Conservation (phyloP, 2,797 vertebrate genomes). For the Phaenicophaeus curvirostris region DNA sequence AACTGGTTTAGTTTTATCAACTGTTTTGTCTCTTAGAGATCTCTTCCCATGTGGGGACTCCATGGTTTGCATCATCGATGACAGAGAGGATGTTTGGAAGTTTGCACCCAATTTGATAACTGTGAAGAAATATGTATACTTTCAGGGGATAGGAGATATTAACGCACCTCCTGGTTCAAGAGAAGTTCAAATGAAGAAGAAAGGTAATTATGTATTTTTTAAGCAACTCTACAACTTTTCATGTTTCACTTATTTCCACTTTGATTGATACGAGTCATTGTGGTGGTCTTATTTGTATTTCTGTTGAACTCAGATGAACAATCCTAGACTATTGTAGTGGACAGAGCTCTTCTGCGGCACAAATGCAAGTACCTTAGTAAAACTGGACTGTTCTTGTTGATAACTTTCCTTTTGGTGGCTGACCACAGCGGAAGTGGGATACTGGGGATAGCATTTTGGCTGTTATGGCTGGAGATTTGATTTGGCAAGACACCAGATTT, state of each 20-base stretch:
- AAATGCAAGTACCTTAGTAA: not conserved
- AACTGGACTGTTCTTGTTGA: not conserved
- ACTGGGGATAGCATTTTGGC: not conserved
- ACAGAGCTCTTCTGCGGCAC: not conserved
- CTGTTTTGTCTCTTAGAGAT: constrained; percentile 80
- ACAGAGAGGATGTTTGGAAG: constrained; percentile 98
- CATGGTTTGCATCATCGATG: constrained; percentile 99
- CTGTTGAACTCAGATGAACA: not conserved
- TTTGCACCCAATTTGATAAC: constrained; percentile 98
- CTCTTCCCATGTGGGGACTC: constrained; percentile 97
- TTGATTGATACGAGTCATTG: not conserved
- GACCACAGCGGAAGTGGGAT: not conserved
- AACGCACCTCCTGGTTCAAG: constrained; percentile 91
- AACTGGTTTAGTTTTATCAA: not conserved
- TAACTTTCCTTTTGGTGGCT: not conserved
- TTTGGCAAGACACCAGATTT: not conserved
- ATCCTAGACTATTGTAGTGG: not conserved
- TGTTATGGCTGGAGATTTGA: not conserved
- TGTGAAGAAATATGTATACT: constrained; percentile 98
- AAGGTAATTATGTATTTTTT: constrained; percentile 75
- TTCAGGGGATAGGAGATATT: constrained; percentile 95
- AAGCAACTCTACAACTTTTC: not conserved
- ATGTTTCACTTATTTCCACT: not conserved
- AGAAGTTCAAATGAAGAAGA: constrained; percentile 84
- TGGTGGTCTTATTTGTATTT: not conserved